Evolutionary conservation across 2,888 invertebrate genomes (phyloP).

Genomic region (Mayetiola destructor): DNA sequence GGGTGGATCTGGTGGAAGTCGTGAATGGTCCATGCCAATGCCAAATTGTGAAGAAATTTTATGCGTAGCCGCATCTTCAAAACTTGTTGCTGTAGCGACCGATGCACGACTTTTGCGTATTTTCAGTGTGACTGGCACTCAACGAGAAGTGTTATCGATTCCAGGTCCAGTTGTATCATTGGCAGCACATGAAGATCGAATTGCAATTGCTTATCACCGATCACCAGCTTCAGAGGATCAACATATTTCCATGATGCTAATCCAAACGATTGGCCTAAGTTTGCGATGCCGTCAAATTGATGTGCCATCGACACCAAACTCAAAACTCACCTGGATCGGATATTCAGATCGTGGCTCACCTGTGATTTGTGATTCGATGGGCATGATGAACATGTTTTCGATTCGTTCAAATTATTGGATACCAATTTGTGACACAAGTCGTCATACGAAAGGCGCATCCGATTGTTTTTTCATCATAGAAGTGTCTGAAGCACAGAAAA

Average conservation of each 20-base stretch:
- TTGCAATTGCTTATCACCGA: conserved; percentile 49
- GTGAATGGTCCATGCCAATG: conserved; percentile 73
- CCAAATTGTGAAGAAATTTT: conserved; percentile 65
- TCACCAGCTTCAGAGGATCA: conserved; percentile 42
- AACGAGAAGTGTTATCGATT: conserved; percentile 54
- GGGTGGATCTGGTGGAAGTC: conserved; percentile 48
- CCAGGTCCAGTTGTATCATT: conserved; percentile 60
- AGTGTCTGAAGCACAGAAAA: conserved; percentile 61
- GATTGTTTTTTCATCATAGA: conserved; percentile 65
- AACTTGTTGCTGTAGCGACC: conserved; percentile 69
- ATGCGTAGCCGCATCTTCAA: conserved; percentile 52
- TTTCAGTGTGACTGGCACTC: conserved; percentile 74
- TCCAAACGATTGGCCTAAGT: conserved; percentile 35
- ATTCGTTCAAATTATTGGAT: conserved; percentile 59
- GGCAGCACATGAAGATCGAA: conserved; percentile 42
- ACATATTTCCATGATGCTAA: conserved; percentile 39
- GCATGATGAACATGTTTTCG: conserved; percentile 33
- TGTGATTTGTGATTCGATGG: conserved; percentile 58
- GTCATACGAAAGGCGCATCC: conserved; percentile 42
- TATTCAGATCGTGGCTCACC: conserved; percentile 72
- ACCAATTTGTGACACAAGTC: conserved; percentile 57
- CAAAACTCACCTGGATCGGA: conserved; percentile 60
- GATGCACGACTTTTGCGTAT: conserved; percentile 60
- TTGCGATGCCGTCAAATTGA: conserved; percentile 40
- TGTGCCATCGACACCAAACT: conserved; percentile 51